Base-by-base conservation (phyloP, 1,140 invertebrate species). In the Atta texana region DNA sequence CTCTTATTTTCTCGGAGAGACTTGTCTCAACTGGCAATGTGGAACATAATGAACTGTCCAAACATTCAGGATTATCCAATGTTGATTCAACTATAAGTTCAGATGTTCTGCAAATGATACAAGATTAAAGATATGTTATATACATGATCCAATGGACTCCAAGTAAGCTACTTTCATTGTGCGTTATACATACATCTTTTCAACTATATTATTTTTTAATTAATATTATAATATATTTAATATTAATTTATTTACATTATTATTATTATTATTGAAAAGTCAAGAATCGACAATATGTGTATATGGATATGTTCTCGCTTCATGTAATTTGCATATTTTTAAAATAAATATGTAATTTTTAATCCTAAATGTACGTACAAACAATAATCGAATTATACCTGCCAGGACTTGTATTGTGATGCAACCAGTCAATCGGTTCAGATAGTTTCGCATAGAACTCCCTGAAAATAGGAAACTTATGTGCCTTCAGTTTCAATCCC, bases 391-490 rank as follows among this genome's bases (percentile, higher is more conserved):
- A 64, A 55, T 1, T 28, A 64, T 44, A 64, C 21, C 24, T 64
- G 34, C 5, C 8, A 14, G 1, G 1, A 2, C 8, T 12, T 18
- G 72, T 31, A 66, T 3, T 24, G 24, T 51, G 31, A 14, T 66
- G 34, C 18, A 68, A 57, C 16, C 77, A 71, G 14, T 81, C 61
- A 16, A 1, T 39, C 14, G 80, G 77, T 28, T 91, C 89, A 0
- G 77, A 63, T 8, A 94, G 71, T 63, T 93, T 93, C 49, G 87
- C 88, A 64, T 90, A 87, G 53, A 92, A 92, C 39, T 94, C 92
- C 5, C 90, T 74, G 80, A 93, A 94, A 64, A 89, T 8, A 2
- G 64, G 28, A 14, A 89, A 92, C 2, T 92, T 80, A 0, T 88
- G 57, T 18, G 55, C 80, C 78, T 88, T 93, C 16, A 93, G 63